Base-by-base conservation (phyloP, 2,797 vertebrate genomes). In the Melanotaenia maccullochi region DNA sequence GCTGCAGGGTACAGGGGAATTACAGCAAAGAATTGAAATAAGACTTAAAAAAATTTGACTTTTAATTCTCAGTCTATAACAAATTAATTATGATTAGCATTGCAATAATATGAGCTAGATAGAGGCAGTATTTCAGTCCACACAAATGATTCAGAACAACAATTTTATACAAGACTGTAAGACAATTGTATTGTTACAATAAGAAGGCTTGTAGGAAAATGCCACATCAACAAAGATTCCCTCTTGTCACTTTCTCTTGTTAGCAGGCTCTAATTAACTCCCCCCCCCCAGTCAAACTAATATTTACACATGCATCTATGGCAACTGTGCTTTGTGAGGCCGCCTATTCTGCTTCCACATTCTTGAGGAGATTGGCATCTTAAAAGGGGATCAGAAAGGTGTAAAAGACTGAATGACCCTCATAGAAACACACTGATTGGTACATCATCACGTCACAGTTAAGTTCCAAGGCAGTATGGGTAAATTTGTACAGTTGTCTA, bases 221-320 rank as follows among this genome's bases (percentile, higher is more conserved):
- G 81, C 79, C 71, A 87, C 80, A 89, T 90, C 75, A 85, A 90
- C 85, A 87, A 82, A 86, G 83, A 82, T 81, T 85, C 79, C 69
- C 76, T 82, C 73, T 83, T 87, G 83, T 88, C 86, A 87, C 85
- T 91, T 86, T 85, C 80, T 73, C 85, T 85, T 87, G 86, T 89
- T 88, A 89, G 82, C 76, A 81, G 85, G 82, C 78, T 85, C 81
- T 88, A 91, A 93, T 91, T 91, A 90, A 86, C 84, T 84, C 76
- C 71, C 72, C 51, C 61, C 69, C 79, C 79, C 47, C 56, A 86
- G 74, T 91, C 71, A 91, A 92, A 93, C 92, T 87, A 93, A 94
- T 95, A 94, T 95, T 94, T 94, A 93, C 93, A 87, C 25, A 78
- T 76, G 93, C 83, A 83, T 92, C 93, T 91, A 95, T 93, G 90